These are phyloP conservation scores for Corythaeola cristata DNA, from an alignment of 2,113 vertebrate species.

Conservation along the genomic window DNA sequence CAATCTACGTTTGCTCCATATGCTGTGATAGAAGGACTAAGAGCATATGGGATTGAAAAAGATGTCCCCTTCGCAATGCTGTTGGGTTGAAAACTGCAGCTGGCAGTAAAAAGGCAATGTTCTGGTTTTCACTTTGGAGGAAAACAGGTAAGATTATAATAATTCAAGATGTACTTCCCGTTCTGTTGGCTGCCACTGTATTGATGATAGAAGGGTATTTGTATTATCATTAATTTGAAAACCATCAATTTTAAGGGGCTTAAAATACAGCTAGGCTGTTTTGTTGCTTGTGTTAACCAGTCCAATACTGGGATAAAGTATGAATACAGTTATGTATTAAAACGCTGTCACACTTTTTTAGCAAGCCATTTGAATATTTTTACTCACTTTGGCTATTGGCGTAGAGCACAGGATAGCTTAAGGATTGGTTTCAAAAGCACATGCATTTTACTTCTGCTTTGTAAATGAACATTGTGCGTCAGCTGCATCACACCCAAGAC, in stretches of 20 bases:
- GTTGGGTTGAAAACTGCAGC: neutral
- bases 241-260: neutral
- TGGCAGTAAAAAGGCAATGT: neutral
- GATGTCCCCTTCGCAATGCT: neutral
- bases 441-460: conserved; percentile 43
- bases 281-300: neutral
- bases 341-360: neutral
- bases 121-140: neutral
- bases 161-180: neutral
- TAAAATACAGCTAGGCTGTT: neutral
- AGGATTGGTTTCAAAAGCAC: conserved; percentile 7
- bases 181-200: neutral
- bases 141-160: neutral
- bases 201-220: neutral
- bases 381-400: neutral
- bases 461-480: neutral
- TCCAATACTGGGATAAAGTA: neutral
- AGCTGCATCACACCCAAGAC: neutral
- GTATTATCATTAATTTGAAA: neutral
- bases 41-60: neutral
- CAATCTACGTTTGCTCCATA: neutral
- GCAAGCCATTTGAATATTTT: conserved; percentile 29
- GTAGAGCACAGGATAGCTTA: neutral
- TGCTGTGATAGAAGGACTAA: neutral
- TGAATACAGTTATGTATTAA: neutral